A percentile compares a stretch with the other conserved stretches of the same genome.
phyloP scores from a whole-genome alignment of 2,113 vertebrate species.

The Vanacampus margaritifer region DNA sequence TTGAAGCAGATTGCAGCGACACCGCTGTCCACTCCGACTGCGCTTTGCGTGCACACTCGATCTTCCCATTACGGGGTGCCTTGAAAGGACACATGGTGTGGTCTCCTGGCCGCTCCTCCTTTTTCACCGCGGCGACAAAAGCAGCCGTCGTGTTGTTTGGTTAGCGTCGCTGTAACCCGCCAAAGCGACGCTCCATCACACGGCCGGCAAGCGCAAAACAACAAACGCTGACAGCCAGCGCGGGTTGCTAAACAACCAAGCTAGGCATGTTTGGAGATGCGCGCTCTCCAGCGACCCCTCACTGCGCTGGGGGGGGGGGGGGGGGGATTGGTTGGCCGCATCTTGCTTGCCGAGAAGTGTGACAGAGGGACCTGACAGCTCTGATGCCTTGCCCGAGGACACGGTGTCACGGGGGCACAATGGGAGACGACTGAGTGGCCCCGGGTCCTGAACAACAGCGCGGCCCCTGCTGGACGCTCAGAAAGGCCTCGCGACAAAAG shows the following conservation, averaged over 20 bases:
- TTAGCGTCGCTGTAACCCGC: slow-evolving; percentile 52
- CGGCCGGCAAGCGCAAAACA: slow-evolving; percentile 45
- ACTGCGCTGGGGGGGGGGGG: slow-evolving; percentile 62
- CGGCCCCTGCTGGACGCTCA: slow-evolving; percentile 58
- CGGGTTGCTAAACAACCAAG: slow-evolving; percentile 70
- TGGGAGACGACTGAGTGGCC: slow-evolving; percentile 52
- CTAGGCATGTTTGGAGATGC: slow-evolving; percentile 67
- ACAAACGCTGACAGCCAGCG: slow-evolving; percentile 38
- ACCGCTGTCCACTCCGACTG: background rate
- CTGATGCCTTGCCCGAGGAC: slow-evolving; percentile 70
- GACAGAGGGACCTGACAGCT: slow-evolving; percentile 74
- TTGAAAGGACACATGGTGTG: slow-evolving; percentile 41
- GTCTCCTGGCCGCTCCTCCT: slow-evolving; percentile 48
- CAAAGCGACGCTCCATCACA: slow-evolving; percentile 38
- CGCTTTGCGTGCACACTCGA: background rate
- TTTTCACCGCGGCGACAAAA: slow-evolving; percentile 52
- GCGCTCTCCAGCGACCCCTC: slow-evolving; percentile 56
- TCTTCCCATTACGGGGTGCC: slow-evolving; percentile 35
- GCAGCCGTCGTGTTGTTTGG: slow-evolving; percentile 59
- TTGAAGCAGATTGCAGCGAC: background rate
- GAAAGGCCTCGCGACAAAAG: slow-evolving; percentile 63
- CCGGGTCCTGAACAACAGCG: slow-evolving; percentile 52
- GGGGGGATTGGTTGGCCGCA: slow-evolving; percentile 54
- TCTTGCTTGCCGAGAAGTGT: slow-evolving; percentile 71
- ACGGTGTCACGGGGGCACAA: slow-evolving; percentile 66